phyloP scores from a whole-genome alignment of 2,797 vertebrate species.

The Paguma larvata region DNA sequence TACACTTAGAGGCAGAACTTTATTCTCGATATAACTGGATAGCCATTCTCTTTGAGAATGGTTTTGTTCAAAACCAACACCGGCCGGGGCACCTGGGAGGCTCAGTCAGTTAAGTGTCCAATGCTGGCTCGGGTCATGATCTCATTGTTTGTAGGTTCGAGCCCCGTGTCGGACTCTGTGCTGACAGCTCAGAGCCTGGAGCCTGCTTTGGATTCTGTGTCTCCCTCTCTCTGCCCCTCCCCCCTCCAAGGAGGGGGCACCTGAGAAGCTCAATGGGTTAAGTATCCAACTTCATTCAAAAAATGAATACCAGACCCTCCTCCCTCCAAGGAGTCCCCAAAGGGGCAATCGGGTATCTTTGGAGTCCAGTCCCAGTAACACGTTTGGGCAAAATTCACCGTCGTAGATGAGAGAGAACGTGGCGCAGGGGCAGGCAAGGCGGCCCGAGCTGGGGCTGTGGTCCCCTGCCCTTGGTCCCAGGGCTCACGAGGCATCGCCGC shows the following conservation, averaged over 20 bases:
- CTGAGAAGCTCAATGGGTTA: too few relatives aligned
- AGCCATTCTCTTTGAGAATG: neutral
- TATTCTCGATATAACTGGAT: neutral
- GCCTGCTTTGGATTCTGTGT: too few relatives aligned
- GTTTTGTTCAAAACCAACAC: constrained; percentile 9
- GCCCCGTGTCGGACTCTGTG: too few relatives aligned
- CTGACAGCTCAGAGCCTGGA: too few relatives aligned
- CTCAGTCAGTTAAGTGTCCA: too few relatives aligned
- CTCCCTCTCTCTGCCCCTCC: too few relatives aligned
- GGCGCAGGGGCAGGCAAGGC: neutral
- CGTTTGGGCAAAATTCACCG: neutral
- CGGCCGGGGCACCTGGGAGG: neutral
- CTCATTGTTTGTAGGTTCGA: too few relatives aligned
- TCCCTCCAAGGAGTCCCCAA: neutral
- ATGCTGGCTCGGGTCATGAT: too few relatives aligned
- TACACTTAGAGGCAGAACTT: neutral
- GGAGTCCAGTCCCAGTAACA: neutral
- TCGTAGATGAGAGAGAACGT: neutral
- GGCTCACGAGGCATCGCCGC: neutral
- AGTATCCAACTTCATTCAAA: too few relatives aligned
- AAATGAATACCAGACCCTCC: neutral
- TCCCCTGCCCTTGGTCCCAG: neutral
- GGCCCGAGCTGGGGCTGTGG: neutral
- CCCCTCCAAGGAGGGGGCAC: too few relatives aligned
- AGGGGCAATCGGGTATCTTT: neutral